A percentile compares a stretch with the other conserved stretches of the same genome.
phyloP scores from a whole-genome alignment of 92 coral and sea anemone genomes.

The Pocillopora grandis region DNA sequence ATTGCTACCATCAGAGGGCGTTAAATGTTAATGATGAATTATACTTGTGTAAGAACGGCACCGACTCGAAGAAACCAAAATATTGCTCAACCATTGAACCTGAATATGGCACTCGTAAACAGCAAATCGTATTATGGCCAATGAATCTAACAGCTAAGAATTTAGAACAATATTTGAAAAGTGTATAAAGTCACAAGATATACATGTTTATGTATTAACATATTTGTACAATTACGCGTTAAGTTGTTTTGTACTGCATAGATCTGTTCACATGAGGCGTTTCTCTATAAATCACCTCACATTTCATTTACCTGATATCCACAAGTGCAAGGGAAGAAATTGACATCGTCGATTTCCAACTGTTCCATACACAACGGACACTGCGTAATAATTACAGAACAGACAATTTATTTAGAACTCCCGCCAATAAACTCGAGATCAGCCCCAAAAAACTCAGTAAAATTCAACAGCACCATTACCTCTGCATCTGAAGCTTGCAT shows the following conservation, averaged over 20 bases:
- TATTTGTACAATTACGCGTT: slow-evolving; percentile 2
- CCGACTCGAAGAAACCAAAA: not conserved
- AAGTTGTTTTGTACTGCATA: not conserved
- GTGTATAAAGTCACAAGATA: not conserved
- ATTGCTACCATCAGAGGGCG: not conserved
- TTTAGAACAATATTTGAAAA: not conserved
- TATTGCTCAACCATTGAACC: not conserved
- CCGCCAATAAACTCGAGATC: slow-evolving; percentile 32
- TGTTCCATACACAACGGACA: slow-evolving; percentile 99
- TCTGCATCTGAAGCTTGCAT: slow-evolving; percentile 54
- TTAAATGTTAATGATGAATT: not conserved
- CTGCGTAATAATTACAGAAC: slow-evolving; percentile 44
- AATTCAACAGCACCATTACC: slow-evolving; percentile 22
- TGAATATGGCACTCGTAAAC: not conserved
- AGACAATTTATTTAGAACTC: slow-evolving; percentile 31
- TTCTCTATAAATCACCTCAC: not conserved
- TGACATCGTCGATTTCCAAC: slow-evolving; percentile 98
- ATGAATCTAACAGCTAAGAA: not conserved
- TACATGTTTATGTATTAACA: slow-evolving; percentile 1
- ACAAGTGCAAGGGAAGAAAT: slow-evolving; percentile 97
- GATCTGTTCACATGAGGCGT: not conserved
- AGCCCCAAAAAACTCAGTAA: not conserved
- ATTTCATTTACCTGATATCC: slow-evolving; percentile 87
- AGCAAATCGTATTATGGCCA: not conserved
- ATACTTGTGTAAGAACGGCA: not conserved